Percentiles rank a stretch among this genome's conserved stretches.
phyloP scores from a whole-genome alignment of 2,888 invertebrate genomes.

The Seira musarum region DNA sequence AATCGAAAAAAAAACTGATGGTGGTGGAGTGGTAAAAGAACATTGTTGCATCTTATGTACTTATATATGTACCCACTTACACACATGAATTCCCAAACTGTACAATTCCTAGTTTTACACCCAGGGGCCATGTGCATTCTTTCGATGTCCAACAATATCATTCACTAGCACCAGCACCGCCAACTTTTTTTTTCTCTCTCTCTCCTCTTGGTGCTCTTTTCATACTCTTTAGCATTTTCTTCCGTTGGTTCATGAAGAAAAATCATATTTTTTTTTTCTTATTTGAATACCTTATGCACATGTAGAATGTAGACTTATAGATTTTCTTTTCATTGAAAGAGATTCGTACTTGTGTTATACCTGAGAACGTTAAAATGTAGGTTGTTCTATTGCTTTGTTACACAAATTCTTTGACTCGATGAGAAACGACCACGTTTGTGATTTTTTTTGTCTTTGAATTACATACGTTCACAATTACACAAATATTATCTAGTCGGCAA shows the following conservation, averaged over 20 bases:
- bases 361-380: too few species aligned
- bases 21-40: conserved; percentile 7
- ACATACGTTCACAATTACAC: too few species aligned
- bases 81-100: conserved; percentile 2
- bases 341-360: too few species aligned
- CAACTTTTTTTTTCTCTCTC: conserved; percentile 20
- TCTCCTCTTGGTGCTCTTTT: conserved; percentile 15
- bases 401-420: too few species aligned
- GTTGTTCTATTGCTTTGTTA: too few species aligned
- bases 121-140: conserved; percentile 70
- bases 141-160: conserved; percentile 48
- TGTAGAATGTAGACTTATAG: too few species aligned
- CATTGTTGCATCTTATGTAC: conserved; percentile 50
- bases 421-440: too few species aligned
- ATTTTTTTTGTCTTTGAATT: too few species aligned
- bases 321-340: background rate
- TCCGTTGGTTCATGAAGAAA: conserved; percentile 1
- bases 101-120: conserved; percentile 64
- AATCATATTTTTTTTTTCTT: background rate
- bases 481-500: background rate
- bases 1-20: background rate
- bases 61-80: conserved; percentile 11
- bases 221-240: conserved; percentile 12
- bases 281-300: too few species aligned
- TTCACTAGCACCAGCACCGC: background rate